Percentiles rank a stretch among this genome's conserved stretches.
These are phyloP conservation scores for Graptemys geographica DNA, from an alignment of 2,797 vertebrate species.

Conservation along the genomic window DNA sequence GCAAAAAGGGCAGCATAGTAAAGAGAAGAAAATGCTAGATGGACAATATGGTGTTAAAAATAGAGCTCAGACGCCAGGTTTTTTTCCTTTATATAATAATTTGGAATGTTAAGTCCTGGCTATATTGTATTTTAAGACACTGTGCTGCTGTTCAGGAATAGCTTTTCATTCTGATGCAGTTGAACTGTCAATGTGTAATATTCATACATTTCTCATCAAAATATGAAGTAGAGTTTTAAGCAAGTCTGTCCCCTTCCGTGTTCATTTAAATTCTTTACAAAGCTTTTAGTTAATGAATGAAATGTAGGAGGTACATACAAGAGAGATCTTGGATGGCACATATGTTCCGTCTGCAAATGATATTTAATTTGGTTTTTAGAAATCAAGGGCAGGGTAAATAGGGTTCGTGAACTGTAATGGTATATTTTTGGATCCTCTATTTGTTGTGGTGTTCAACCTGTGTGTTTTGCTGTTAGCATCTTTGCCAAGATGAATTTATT, in stretches of 20 bases:
- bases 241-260: slow-evolving; percentile 57
- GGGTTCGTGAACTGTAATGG: not conserved
- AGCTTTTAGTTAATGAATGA: slow-evolving; percentile 77
- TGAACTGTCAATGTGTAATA: slow-evolving; percentile 45
- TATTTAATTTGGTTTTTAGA: slow-evolving; percentile 62
- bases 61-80: not conserved
- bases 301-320: slow-evolving; percentile 72
- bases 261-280: slow-evolving; percentile 73
- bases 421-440: slow-evolving; percentile 16
- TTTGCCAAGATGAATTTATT: not conserved
- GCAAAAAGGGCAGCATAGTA: not conserved
- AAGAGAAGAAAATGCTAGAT: not conserved
- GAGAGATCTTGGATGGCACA: slow-evolving; percentile 48
- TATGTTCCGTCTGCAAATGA: not conserved
- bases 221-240: slow-evolving; percentile 63
- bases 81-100: not conserved
- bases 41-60: slow-evolving; percentile 30
- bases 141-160: not conserved
- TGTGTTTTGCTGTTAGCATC: not conserved
- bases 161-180: slow-evolving; percentile 50
- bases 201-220: slow-evolving; percentile 73
- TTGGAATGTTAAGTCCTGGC: not conserved
- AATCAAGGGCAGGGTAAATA: slow-evolving; percentile 31
- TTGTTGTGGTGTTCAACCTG: not conserved
- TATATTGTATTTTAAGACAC: slow-evolving; percentile 25